Evolutionary conservation across 2,888 invertebrate genomes (phyloP), one percentile per base, ranked within the genome.

Genomic region (Tenodera sinensis): DNA sequence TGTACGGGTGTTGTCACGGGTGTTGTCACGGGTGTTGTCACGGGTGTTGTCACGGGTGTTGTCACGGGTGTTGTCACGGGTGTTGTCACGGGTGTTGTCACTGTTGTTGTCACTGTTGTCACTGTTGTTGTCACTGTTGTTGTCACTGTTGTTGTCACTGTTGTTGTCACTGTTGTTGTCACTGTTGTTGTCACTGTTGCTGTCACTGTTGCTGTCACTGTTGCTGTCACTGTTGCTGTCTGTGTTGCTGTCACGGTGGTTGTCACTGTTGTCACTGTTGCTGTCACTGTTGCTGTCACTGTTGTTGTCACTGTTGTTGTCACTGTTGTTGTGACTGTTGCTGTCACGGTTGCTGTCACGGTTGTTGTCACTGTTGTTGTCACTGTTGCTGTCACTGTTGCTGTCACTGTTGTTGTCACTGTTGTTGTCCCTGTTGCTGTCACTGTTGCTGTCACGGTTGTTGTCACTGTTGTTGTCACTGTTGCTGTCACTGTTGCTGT

Each of bases 91-190:
- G 20, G 15, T 28, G 82, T 82, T 12, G 83, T 87, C 15, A 83
- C 88, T 71, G 83, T n/a, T n/a, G n/a, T n/a, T 88, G 84, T 88
- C 88, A 25, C 88, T n/a, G n/a, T n/a, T 88, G 30, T 88, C 88
- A 3, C 28, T 88, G 83, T 27, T 84, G 34, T 25, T 88, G 83
- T 83, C 81, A 81, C 81, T 81, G 83, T 84, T 28, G 34, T 54
- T 47, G 54, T 54, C 30, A 42, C 85, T 1, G 82, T 84, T 20
- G 30, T 85, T 3, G 81, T 84, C 8, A 25, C 85, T 28, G 85
- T 85, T 27, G 8, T 27, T 47, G 27, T 89, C 30, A 25, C 85
- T 28, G 30, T 85, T 14, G 30, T 82, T 28, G 85, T 89, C 88
- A 2, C 88, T 30, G 84, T 89, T 85, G 30, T 88, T 84, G 81